Evolutionary conservation across 1,140 invertebrate species (phyloP), one percentile per base, ranked within the genome.

Genomic region (Lysiphlebus fabarum): DNA sequence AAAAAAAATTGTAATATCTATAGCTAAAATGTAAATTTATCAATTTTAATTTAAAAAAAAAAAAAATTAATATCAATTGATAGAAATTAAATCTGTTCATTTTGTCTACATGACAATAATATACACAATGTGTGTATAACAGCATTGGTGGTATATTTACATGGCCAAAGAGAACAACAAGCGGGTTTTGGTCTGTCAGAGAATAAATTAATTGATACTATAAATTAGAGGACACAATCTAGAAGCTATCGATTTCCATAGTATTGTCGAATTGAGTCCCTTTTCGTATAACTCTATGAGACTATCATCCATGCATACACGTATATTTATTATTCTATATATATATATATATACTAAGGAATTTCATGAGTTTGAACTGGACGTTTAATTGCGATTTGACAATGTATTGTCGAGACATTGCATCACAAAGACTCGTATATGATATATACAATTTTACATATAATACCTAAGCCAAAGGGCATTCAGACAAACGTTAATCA

Each of bases 211-310:
- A 77, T 75, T 77, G 73, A 75, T 73, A 75, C 75, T 75, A 77
- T 77, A 77, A 77, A 77, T 77, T 75, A 77, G 70, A 72, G 71
- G 69, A 72, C 70, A 73, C 75, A 71, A 74, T 73, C 69, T 70
- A 69, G 68, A 64, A 66, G 67, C 71, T 70, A 73, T 75, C 67
- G 71, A 75, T 75, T 73, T 62, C 64, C 59, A 64, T 58, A 47
- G 44, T 58, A 61, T 59, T 68, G 65, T 64, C 62, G 66, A 66
- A 53, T 41, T 59, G 63, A 60, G 63, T 55, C 58, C 53, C 42
- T 54, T 54, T 58, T 41, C 40, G 26, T 57, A 57, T 57, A 26
- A 50, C 60, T 53, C 55, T 56, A 47, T 44, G 57, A 53, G 44
- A 53, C 56, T 58, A 59, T 26, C 17, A 26, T 26, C 17, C 17